Conservation (phyloP, 1,140 invertebrate species). For the Lineus longissimus region DNA sequence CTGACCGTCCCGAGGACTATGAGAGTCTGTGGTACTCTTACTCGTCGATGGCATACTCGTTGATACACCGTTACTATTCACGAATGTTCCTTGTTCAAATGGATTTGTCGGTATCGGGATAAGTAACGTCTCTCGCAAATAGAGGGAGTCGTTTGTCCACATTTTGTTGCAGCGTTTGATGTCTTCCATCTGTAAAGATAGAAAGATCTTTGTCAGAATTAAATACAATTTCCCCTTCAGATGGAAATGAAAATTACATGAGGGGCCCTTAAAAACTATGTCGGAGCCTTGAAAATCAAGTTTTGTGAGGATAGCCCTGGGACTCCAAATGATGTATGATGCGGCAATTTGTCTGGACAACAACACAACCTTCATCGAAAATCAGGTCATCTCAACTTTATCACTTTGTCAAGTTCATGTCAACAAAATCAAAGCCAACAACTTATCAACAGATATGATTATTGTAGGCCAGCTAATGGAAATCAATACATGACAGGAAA, state of each 20-base stretch:
- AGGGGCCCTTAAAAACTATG: slow-evolving; percentile 4
- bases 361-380: too few relatives aligned
- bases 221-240: slow-evolving; percentile 17
- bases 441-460: too few relatives aligned
- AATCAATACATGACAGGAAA: too few relatives aligned
- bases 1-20: background rate
- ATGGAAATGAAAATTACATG: slow-evolving; percentile 9
- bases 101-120: slow-evolving; percentile 63
- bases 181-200: slow-evolving; percentile 74
- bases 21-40: background rate
- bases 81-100: background rate
- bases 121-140: slow-evolving; percentile 74
- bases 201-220: background rate
- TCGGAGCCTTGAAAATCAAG: background rate
- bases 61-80: background rate
- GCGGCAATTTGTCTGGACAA: background rate
- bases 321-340: background rate
- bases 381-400: too few relatives aligned
- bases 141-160: slow-evolving; percentile 84
- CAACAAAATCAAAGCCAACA: too few relatives aligned
- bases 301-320: background rate
- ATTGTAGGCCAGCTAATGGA: too few relatives aligned
- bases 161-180: slow-evolving; percentile 81
- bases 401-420: too few relatives aligned
- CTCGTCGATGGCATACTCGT: background rate